Base-by-base conservation (phyloP, 2,888 invertebrate genomes). In the Parnassius orleans region DNA sequence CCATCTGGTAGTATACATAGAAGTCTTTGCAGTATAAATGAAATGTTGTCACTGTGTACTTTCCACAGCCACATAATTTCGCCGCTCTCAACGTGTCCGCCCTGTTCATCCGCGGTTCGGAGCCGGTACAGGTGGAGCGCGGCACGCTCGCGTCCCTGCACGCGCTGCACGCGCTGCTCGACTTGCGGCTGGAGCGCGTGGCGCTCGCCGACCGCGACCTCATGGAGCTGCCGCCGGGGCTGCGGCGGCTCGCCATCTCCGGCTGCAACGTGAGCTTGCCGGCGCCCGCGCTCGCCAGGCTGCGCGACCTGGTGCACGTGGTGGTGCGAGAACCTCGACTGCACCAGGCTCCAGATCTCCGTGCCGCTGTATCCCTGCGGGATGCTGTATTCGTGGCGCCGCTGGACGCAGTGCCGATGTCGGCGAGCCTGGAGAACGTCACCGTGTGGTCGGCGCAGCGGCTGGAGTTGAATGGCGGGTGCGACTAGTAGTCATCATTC, bases 61-160 rank as follows among this genome's bases (percentile, higher is more conserved):
- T 7, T 33, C 3, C 7, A 33, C 33, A 33, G 33, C 93, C 93
- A 58, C 92, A 50, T 61, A 44, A 65, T 9, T 10, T 61, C 11
- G 9, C 10, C 14, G 53, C 47, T 11, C 48, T 57, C 19, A 10
- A 14, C 12, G 53, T 62, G 53, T 44, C 53, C 14, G 65, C 57
- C 24, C 51, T 58, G n/a, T 44, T 43, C 43, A 46, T 68, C 65
- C 53, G 9, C 65, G 65, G 60, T 65, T 63, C 69, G 62, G 61
- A 46, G 60, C 51, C 56, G 52, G 48, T 52, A 44, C 10, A 2
- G 43, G 61, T 55, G 41, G 56, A 24, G 43, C 52, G 42, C 24
- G 61, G 52, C 60, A 56, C 66, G 11, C 63, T 65, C 47, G 46
- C 14, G n/a, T 43, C 57, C 41, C 64, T 61, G 24, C 19, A 47